Conservation (phyloP, 2,113 vertebrate species). For the Orycteropus afer region DNA sequence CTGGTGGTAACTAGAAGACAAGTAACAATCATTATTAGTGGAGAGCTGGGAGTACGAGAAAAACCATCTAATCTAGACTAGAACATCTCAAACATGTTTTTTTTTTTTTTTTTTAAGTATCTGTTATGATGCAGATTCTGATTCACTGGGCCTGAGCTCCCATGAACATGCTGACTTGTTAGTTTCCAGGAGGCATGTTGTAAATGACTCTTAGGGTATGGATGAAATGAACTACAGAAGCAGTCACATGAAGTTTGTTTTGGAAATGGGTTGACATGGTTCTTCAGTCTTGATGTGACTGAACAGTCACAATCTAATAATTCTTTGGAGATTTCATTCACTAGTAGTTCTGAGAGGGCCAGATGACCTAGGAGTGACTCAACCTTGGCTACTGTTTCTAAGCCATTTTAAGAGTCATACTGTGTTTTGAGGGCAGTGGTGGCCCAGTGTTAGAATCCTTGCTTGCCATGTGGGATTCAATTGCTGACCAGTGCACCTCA, state of each 20-base stretch:
- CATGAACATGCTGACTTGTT: not conserved
- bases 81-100: not conserved
- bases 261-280: not conserved
- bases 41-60: not conserved
- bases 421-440: too few relatives aligned
- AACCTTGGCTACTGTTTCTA: not conserved
- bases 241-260: not conserved
- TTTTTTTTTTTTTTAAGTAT: too few relatives aligned
- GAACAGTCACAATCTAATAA: not conserved
- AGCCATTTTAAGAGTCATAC: not conserved
- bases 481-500: too few relatives aligned
- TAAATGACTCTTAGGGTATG: not conserved
- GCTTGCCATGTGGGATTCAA: too few relatives aligned
- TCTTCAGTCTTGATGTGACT: not conserved
- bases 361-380: not conserved
- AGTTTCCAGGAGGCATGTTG: not conserved
- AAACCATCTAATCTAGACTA: not conserved
- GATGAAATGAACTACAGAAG: not conserved
- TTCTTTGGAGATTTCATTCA: not conserved
- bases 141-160: not conserved
- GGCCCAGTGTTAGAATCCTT: too few relatives aligned
- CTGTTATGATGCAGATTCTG: not conserved
- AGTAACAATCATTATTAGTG: not conserved
- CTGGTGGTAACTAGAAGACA: not conserved
- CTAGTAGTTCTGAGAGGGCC: not conserved